Conservation (phyloP, 2,888 invertebrate species). For the Coleophora deauratella region DNA sequence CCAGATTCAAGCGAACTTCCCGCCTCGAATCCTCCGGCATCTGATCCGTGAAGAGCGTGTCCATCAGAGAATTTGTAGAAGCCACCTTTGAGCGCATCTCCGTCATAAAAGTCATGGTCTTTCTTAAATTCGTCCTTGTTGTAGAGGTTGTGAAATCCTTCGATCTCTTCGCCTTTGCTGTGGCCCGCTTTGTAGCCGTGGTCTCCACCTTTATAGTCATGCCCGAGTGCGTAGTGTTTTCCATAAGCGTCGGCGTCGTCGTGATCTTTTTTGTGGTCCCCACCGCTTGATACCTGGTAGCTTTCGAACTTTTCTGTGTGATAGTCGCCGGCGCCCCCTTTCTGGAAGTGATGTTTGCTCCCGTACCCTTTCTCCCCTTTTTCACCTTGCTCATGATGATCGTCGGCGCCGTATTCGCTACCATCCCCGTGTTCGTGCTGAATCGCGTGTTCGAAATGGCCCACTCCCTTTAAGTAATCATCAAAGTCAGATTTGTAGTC, state of each 20-base stretch:
- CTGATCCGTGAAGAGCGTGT: slow-evolving; percentile 65
- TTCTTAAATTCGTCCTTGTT: slow-evolving; percentile 83
- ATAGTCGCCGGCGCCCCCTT: slow-evolving; percentile 71
- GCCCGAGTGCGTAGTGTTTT: slow-evolving; percentile 62
- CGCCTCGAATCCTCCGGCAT: slow-evolving; percentile 66
- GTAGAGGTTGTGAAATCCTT: slow-evolving; percentile 79
- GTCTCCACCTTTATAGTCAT: slow-evolving; percentile 67
- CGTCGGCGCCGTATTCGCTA: slow-evolving; percentile 50
- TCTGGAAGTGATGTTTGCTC: slow-evolving; percentile 60
- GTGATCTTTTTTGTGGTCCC: slow-evolving; percentile 65
- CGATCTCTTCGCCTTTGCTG: slow-evolving; percentile 76
- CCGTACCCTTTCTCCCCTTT: slow-evolving; percentile 69
- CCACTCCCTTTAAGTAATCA: slow-evolving; percentile 47
- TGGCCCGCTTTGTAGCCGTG: slow-evolving; percentile 67
- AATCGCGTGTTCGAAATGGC: slow-evolving; percentile 37
- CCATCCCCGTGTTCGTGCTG: slow-evolving; percentile 49
- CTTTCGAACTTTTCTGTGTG: slow-evolving; percentile 69
- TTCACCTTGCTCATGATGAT: slow-evolving; percentile 62
- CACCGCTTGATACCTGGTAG: slow-evolving; percentile 64
- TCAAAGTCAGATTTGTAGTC: slow-evolving; percentile 46
- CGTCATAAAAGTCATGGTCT: slow-evolving; percentile 81
- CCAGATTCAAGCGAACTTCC: slow-evolving; percentile 70
- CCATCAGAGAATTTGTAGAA: slow-evolving; percentile 73
- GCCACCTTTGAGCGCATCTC: slow-evolving; percentile 74
- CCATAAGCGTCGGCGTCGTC: slow-evolving; percentile 66